These are phyloP conservation scores for Cynopterus sphinx DNA, from an alignment of 2,797 vertebrate genomes.

Conservation along the genomic window DNA sequence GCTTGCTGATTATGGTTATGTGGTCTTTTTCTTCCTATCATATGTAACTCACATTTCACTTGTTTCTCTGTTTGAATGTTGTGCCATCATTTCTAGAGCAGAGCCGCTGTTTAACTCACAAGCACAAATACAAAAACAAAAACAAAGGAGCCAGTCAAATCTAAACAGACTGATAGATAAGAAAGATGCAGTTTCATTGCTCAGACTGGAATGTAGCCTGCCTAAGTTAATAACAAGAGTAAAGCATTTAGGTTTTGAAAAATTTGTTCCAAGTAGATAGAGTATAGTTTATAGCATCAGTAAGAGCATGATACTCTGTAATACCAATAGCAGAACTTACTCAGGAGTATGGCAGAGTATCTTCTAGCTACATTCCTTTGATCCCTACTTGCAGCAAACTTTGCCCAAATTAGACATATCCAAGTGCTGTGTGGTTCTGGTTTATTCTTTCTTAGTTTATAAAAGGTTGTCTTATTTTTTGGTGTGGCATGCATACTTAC, in stretches of 20 bases:
- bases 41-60: background rate
- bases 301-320: background rate
- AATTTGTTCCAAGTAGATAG: background rate
- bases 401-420: background rate
- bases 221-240: constrained; percentile 27
- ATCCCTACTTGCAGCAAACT: background rate
- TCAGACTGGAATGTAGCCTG: background rate
- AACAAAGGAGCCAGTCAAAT: constrained; percentile 40
- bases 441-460: constrained; percentile 45
- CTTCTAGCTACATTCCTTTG: background rate
- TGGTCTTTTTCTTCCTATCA: background rate
- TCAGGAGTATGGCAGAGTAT: background rate
- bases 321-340: background rate
- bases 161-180: background rate
- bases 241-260: constrained; percentile 19
- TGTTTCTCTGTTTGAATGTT: background rate
- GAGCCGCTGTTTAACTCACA: constrained; percentile 27
- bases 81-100: background rate
- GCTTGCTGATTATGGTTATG: background rate
- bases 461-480: constrained; percentile 50
- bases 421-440: background rate
- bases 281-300: background rate
- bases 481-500: constrained; percentile 54
- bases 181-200: background rate
- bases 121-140: constrained; percentile 15